Evolutionary conservation across 1,140 invertebrate genomes (phyloP), one percentile per base, ranked within the genome.

Genomic region (Zaprionus davidi): DNA sequence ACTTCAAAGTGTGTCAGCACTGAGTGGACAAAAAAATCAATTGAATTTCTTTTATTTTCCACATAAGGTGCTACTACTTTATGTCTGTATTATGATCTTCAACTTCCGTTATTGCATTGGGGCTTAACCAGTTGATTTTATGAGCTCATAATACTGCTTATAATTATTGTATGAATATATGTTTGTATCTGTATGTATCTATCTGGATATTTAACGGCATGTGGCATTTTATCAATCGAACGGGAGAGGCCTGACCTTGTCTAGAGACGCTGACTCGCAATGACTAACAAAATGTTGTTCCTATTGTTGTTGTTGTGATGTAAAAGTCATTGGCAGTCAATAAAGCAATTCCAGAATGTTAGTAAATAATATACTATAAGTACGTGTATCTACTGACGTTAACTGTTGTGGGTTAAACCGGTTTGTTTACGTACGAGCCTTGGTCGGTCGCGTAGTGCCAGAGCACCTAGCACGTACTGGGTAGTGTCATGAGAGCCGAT

Each of bases 321-420:
- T 72, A 77, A 77, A 67, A 72, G 70, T 77, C 74, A 77, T 67
- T 77, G 70, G 34, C 49, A 72, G 63, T 31, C 17, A 67, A 73
- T 62, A 67, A 73, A 72, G 53, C 57, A 77, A 34, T 77, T 72
- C 70, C 63, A 76, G 59, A 59, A 65, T 65, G 24, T 56, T 62
- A 67, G 60, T 59, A 53, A 58, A 56, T 56, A 56, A 53, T 53
- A 53, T 20, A 17, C 26, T 26, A 26, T 69, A 12, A 62, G n/a
- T 70, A 34, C 46, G 17, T 57, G 17, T 57, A 53, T 75, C 59
- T 53, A 53, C 58, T 64, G 59, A 71, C 72, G 31, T 58, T 53
- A 58, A 71, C 69, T 71, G 70, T 66, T 66, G 73, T 76, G 73
- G 73, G 69, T 65, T 71, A 66, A 76, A 76, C 73, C 73, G 31